Base-by-base conservation (phyloP, 2,888 invertebrate species). In the Metellina segmentata region DNA sequence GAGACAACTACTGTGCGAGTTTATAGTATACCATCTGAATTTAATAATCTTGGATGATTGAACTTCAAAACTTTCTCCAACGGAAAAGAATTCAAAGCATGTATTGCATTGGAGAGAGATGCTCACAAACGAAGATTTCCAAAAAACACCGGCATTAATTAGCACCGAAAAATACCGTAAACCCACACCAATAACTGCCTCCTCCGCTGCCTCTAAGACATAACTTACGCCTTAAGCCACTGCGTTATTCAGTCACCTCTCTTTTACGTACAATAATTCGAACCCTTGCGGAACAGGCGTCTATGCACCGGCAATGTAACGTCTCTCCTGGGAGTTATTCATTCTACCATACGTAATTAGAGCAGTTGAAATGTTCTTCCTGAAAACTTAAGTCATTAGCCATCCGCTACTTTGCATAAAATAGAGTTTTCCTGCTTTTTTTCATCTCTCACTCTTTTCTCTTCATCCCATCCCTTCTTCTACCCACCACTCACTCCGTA, bases 381-480 rank as follows among this genome's bases (percentile, higher is more conserved):
- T 79, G 61, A 78, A 90, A 90, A 90, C 83, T 90, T 90, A 90
- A 90, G 89, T 79, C 89, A 90, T 90, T 90, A 90, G 61, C 74
- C 72, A 77, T 70, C 89, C 49, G 11, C 83, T 72, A 85, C 72
- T 90, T 90, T 85, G 83, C 89, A 90, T 90, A 90, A 90, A 90
- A 85, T 85, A 90, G 79, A 79, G 61, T 71, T 85, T 72, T 75
- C 81, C 52, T 19, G 6, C 19, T 70, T 85, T 72, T 81, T 89
- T 75, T 81, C 74, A 61, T 20, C 20, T 74, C 49, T 13, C 48
- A 69, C 51, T 13, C 20, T 74, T 5, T 20, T 85, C 16, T 34
- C 52, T 51, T 20, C 53, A 34, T 72, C 20, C 74, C 20, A 20
- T 74, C 53, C 52, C 51, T 53, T 53, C 82, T 82, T 82, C 70